These are phyloP conservation scores for Hassar affinis DNA, from an alignment of 2,113 vertebrate genomes.

Conservation along the genomic window DNA sequence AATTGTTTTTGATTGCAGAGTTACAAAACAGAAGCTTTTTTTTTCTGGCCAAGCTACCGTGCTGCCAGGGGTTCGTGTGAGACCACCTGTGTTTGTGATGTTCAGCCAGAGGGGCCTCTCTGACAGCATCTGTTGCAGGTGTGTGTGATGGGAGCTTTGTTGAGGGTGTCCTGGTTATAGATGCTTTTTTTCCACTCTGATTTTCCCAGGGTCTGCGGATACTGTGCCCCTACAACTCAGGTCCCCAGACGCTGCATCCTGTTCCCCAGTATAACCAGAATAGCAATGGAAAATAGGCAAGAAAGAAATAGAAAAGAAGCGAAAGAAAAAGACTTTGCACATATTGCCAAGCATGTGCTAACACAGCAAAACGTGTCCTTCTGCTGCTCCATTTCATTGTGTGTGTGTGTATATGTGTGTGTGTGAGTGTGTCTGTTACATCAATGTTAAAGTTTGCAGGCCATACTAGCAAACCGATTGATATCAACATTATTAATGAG, in stretches of 20 bases:
- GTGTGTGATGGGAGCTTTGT: constrained; percentile 69
- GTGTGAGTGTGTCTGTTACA: constrained; percentile 21
- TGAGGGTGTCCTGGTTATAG: constrained; percentile 69
- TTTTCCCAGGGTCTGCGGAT: constrained; percentile 75
- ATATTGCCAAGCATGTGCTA: constrained; percentile 60
- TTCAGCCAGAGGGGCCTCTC: constrained; percentile 14
- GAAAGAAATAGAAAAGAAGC: constrained; percentile 33
- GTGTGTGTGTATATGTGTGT: constrained; percentile 41
- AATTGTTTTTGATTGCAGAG: constrained; percentile 66
- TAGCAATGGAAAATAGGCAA: constrained; percentile 70
- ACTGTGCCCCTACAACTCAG: constrained; percentile 66
- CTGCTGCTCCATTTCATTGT: constrained; percentile 49
- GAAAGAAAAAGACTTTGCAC: constrained; percentile 32
- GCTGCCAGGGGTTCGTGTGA: background rate
- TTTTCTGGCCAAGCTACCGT: constrained; percentile 58
- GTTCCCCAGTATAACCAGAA: constrained; percentile 78
- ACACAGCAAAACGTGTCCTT: constrained; percentile 57
- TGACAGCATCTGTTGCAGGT: constrained; percentile 68
- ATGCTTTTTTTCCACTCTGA: constrained; percentile 64
- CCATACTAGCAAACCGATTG: constrained; percentile 22
- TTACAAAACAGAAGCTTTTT: constrained; percentile 55
- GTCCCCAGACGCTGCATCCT: constrained; percentile 77
- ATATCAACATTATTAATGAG: constrained; percentile 34
- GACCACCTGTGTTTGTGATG: constrained; percentile 54
- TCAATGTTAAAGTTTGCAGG: background rate